Evolutionary conservation across 2,888 invertebrate genomes (phyloP).

Genomic region (Xestia ashworthii): DNA sequence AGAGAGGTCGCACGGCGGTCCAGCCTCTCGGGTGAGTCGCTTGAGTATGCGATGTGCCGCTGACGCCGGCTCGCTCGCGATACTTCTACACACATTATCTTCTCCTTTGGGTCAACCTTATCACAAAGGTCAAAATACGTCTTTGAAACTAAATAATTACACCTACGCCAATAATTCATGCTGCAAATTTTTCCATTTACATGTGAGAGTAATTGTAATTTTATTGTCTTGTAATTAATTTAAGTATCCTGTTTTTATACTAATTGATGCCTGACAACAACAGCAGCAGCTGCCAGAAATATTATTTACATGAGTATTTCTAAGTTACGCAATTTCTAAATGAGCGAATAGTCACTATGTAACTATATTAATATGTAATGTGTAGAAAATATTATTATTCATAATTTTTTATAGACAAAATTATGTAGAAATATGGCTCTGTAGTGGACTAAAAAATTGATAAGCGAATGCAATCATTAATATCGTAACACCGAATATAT

Average conservation of each 20-base stretch:
- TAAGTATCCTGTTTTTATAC: conserved; percentile 13
- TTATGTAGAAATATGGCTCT: too few relatives aligned
- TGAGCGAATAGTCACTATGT: neutral
- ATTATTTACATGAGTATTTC: neutral
- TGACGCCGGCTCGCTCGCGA: conserved; percentile 63
- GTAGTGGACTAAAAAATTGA: too few relatives aligned
- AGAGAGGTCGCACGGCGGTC: conserved; percentile 65
- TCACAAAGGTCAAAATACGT: conserved; percentile 82
- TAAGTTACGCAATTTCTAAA: neutral
- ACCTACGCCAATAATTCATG: conserved; percentile 61
- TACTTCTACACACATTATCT: conserved; percentile 79
- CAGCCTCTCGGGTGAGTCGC: conserved; percentile 72
- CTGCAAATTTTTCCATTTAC: conserved; percentile 65
- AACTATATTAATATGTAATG: neutral
- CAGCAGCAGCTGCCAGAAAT: neutral
- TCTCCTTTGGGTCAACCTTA: conserved; percentile 81
- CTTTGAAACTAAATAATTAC: conserved; percentile 76
- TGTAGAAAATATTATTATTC: neutral
- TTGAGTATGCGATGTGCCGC: conserved; percentile 69
- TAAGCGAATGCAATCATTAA: too few relatives aligned
- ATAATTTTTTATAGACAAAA: too few relatives aligned
- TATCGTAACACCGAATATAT: too few relatives aligned
- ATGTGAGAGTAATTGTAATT: conserved; percentile 22
- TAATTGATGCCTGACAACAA: conserved; percentile 10
- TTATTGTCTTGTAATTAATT: conserved; percentile 38